Base-by-base conservation (phyloP, 1,140 invertebrate species). In the Drosophila albomicans region DNA sequence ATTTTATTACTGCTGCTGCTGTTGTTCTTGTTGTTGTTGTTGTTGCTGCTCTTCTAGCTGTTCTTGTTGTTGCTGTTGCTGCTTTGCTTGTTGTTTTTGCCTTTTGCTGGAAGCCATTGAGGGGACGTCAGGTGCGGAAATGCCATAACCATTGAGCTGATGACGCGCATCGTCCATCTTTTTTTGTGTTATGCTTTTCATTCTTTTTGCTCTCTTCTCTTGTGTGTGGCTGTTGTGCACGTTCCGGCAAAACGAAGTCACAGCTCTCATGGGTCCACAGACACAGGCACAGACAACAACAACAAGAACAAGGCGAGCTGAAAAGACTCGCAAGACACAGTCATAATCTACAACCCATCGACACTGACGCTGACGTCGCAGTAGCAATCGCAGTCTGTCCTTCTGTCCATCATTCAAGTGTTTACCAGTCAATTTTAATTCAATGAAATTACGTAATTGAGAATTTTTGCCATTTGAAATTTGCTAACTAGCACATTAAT, bases 391-490 rank as follows among this genome's bases (percentile, higher is more conserved):
- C 51, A 56, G 59, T 20, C 5, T n/a, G 13, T 38, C 57, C 6
- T 49, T 20, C 5, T 15, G 35, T 58, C 15, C 16, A 10, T 38
- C 57, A n/a, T 16, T 69, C 64, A 54, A 51, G 46, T 32, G 57
- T 70, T 63, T 32, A 8, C 72, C 71, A 74, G 56, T 75, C 43
- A 75, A 71, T 77, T 75, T 79, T 79, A 88, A 86, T 81, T 79
- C 52, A 66, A 72, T 79, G 57, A 71, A 54, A 82, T 76, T 79
- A 88, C 80, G 72, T 79, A 86, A 86, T 82, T 74, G 71, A 70
- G 80, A 58, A 65, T 64, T 75, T 75, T 52, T 46, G 48, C 51
- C 25, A 35, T 62, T 63, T 35, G 16, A 54, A 51, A 61, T 52
- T 61, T 58, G 38, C 28, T 61, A 58, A 43, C 66, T 52, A 69